These are phyloP conservation scores for Uropsilus gracilis DNA, from an alignment of 2,113 vertebrate species.

Conservation along the genomic window DNA sequence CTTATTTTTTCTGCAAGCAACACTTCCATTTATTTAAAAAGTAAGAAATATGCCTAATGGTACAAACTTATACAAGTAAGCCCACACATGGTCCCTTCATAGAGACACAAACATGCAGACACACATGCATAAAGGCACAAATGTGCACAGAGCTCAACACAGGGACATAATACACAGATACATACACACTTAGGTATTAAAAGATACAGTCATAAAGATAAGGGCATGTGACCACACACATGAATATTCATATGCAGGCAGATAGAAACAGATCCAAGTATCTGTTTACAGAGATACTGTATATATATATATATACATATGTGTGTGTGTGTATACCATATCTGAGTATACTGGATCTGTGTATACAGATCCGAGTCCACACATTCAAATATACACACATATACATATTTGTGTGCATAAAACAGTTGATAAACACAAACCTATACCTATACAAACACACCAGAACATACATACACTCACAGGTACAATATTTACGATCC, in stretches of 20 bases:
- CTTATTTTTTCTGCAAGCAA: slow-evolving; percentile 58
- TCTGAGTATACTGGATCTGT: no score
- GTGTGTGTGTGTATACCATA: no score
- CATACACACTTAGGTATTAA: neutral
- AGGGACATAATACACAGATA: neutral
- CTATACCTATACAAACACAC: neutral
- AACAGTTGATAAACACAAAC: neutral
- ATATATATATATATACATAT: no score
- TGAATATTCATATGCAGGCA: neutral
- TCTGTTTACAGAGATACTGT: no score
- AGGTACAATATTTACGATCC: neutral
- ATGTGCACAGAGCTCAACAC: neutral
- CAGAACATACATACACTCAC: neutral
- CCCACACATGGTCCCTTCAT: neutral
- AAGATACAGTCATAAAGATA: neutral
- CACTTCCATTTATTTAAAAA: slow-evolving; percentile 66
- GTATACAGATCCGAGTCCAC: neutral
- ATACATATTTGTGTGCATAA: neutral
- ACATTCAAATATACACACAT: neutral
- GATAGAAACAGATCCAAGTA: neutral
- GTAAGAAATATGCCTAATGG: slow-evolving; percentile 22
- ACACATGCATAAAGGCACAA: neutral
- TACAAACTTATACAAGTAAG: neutral
- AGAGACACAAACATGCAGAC: neutral
- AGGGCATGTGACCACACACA: neutral